Evolutionary conservation across 2,797 vertebrate genomes (phyloP).

Genomic region (Myotis planiceps): DNA sequence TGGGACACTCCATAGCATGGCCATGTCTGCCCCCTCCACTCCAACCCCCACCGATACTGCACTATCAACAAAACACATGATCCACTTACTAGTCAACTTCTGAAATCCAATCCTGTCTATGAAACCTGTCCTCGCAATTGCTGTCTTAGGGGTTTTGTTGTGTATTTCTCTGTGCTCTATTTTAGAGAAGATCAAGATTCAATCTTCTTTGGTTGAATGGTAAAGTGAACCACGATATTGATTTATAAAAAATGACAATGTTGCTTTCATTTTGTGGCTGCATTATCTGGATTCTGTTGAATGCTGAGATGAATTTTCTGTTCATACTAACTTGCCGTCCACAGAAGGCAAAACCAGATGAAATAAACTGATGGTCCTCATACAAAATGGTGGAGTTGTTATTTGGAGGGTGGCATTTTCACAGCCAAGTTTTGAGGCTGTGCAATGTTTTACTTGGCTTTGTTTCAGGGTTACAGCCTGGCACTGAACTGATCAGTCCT

Average conservation of each 20-base stretch:
- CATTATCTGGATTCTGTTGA: not conserved
- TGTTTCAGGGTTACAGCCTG: not conserved
- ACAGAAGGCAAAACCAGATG: not conserved
- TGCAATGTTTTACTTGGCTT: not conserved
- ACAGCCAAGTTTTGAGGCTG: not conserved
- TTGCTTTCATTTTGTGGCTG: not conserved
- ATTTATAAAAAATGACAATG: not conserved
- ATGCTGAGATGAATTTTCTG: not conserved
- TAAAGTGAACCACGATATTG: not conserved
- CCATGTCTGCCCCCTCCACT: fast-evolving
- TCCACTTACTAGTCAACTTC: not conserved
- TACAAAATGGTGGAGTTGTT: not conserved
- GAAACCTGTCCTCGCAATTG: not conserved
- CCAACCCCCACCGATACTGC: too few species aligned
- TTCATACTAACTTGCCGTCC: not conserved
- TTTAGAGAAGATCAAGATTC: not conserved
- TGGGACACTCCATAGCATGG: too few species aligned
- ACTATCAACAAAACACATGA: not conserved
- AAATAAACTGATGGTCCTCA: not conserved
- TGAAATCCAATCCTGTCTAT: not conserved
- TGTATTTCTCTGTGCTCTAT: not conserved
- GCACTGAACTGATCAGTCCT: not conserved
- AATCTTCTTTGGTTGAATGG: not conserved
- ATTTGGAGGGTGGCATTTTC: not conserved
- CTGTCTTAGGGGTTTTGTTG: not conserved